Evolutionary conservation across 2,888 invertebrate genomes (phyloP).

Genomic region (Liposcelis brunnea): DNA sequence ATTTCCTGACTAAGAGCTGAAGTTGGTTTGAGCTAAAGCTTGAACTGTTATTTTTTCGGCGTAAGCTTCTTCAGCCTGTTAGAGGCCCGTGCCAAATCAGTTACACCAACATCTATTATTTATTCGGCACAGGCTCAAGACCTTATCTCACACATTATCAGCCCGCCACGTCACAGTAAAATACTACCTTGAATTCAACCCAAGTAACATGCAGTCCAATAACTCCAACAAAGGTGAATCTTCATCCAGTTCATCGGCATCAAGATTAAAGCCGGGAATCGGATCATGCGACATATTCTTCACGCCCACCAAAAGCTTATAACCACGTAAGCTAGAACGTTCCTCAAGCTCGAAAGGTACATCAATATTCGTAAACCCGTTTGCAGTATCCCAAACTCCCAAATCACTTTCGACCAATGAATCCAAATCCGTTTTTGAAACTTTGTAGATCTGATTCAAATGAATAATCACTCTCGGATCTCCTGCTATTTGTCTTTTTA

Average conservation of each 20-base stretch:
- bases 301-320: conserved; percentile 28
- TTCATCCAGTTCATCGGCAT: conserved; percentile 30
- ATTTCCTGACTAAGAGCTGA: no score
- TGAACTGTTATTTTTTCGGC: no score
- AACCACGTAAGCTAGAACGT: conserved; percentile 22
- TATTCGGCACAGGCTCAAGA: no score
- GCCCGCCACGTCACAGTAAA: no score
- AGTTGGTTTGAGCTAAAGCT: no score
- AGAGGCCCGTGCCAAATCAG: no score
- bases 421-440: no score
- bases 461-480: not conserved
- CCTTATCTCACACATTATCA: no score
- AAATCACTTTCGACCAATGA: conserved; percentile 22
- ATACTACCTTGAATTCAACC: no score
- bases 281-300: conserved; percentile 15
- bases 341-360: conserved; percentile 20
- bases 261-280: conserved; percentile 15
- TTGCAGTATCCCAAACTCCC: conserved; percentile 23
- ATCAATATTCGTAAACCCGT: conserved; percentile 9
- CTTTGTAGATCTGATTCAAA: not conserved
- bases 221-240: conserved; percentile 29
- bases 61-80: no score
- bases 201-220: conserved; percentile 32
- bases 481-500: not conserved
- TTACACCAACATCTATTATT: no score